phyloP scores from a whole-genome alignment of 2,113 vertebrate species.

The Bucco capensis region DNA sequence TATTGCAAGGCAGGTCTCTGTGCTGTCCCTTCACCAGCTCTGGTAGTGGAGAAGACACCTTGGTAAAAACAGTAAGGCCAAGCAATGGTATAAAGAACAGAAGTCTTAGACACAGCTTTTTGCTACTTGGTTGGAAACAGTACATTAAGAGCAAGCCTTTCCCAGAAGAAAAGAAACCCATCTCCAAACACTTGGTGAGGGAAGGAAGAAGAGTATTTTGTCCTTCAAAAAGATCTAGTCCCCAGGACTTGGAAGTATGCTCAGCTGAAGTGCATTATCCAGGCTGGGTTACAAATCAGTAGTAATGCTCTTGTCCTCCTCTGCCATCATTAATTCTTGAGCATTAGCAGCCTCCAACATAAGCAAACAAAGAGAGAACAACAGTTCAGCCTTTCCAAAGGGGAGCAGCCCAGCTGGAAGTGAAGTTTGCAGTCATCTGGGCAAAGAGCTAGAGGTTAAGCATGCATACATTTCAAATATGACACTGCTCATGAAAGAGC shows the following conservation, averaged over 20 bases:
- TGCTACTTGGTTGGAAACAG: neutral
- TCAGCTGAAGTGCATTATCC: neutral
- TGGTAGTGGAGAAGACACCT: neutral
- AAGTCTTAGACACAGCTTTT: neutral
- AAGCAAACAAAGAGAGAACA: constrained; percentile 57
- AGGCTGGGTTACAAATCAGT: neutral
- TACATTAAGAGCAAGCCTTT: neutral
- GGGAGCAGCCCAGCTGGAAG: constrained; percentile 14
- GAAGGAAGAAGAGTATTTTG: neutral
- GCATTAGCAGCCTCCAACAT: constrained; percentile 45
- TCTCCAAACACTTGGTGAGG: neutral
- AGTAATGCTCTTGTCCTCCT: neutral
- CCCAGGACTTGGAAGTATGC: neutral
- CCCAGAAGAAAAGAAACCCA: neutral
- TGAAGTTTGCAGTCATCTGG: constrained; percentile 10
- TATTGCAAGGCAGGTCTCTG: neutral
- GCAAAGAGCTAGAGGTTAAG: constrained; percentile 44
- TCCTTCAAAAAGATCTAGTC: neutral
- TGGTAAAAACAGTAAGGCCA: neutral
- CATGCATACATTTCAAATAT: constrained; percentile 32
- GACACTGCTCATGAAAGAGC: constrained; percentile 25
- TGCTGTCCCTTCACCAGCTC: neutral
- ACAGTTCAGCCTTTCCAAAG: neutral
- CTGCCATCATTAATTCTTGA: constrained; percentile 18
- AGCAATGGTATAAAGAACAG: neutral